Evolutionary conservation across 2,888 invertebrate genomes (phyloP).

Genomic region (Odontocerum albicorne): DNA sequence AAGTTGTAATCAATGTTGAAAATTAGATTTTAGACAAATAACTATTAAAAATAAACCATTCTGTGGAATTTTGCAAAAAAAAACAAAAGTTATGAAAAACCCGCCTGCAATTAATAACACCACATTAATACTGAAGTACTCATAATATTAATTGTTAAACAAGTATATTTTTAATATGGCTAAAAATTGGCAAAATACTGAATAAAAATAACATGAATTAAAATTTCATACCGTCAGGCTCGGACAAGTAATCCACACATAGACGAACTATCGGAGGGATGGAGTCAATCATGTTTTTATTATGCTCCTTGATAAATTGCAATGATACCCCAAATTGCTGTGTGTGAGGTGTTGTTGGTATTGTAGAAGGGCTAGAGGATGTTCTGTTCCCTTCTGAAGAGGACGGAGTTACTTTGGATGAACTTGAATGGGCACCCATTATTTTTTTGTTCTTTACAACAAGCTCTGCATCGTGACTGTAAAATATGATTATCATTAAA

Average conservation of each 20-base stretch:
- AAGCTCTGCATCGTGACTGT: conserved; percentile 75
- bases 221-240: conserved; percentile 81
- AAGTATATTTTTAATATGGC: too few species aligned
- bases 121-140: too few species aligned
- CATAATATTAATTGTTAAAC: too few species aligned
- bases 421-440: conserved; percentile 41
- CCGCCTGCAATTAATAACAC: too few species aligned
- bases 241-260: conserved; percentile 87
- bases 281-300: conserved; percentile 68
- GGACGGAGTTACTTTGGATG: conserved; percentile 38
- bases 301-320: conserved; percentile 87
- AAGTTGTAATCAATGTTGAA: too few species aligned
- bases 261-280: conserved; percentile 93
- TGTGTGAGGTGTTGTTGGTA: conserved; percentile 54
- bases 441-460: conserved; percentile 60
- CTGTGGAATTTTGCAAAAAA: too few species aligned
- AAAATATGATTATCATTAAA: conserved; percentile 34
- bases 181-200: too few species aligned
- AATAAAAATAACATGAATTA: too few species aligned
- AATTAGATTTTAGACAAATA: too few species aligned
- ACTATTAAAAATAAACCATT: too few species aligned
- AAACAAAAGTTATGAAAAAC: too few species aligned
- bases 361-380: not conserved
- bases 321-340: conserved; percentile 97
- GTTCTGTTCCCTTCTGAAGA: conserved; percentile 3